phyloP scores from a whole-genome alignment of 2,797 vertebrate species.

The Malacoraja senta region DNA sequence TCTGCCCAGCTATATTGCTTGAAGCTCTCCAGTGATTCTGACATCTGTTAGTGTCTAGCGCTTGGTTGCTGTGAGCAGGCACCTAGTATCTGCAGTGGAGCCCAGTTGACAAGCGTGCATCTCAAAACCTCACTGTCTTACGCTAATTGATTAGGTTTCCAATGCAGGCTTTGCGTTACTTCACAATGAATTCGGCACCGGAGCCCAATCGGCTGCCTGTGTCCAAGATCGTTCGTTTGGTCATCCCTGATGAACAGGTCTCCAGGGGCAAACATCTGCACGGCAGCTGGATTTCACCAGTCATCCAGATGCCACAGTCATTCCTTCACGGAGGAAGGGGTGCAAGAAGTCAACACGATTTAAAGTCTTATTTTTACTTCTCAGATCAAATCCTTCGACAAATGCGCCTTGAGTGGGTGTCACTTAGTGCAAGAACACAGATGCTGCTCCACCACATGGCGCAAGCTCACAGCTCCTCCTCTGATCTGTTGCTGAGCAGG shows the following conservation, averaged over 20 bases:
- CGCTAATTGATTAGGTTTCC: neutral
- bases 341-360: neutral
- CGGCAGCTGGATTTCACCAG: neutral
- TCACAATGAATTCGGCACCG: neutral
- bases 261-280: neutral
- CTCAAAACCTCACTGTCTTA: neutral
- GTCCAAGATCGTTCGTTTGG: neutral
- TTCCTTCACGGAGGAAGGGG: neutral
- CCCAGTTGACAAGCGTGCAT: neutral
- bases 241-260: neutral
- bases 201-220: neutral
- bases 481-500: slow-evolving; percentile 44
- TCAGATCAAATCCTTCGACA: neutral
- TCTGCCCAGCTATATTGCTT: neutral
- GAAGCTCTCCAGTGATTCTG: neutral
- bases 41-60: neutral
- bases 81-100: neutral
- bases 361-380: slow-evolving; percentile 24
- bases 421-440: neutral
- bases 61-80: no score
- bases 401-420: neutral
- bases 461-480: slow-evolving; percentile 45
- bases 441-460: neutral
- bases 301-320: neutral
- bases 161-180: neutral